Evolutionary conservation across 2,797 vertebrate genomes (phyloP), one percentile per base, ranked within the genome.

Genomic region (Protosalanx chinensis): DNA sequence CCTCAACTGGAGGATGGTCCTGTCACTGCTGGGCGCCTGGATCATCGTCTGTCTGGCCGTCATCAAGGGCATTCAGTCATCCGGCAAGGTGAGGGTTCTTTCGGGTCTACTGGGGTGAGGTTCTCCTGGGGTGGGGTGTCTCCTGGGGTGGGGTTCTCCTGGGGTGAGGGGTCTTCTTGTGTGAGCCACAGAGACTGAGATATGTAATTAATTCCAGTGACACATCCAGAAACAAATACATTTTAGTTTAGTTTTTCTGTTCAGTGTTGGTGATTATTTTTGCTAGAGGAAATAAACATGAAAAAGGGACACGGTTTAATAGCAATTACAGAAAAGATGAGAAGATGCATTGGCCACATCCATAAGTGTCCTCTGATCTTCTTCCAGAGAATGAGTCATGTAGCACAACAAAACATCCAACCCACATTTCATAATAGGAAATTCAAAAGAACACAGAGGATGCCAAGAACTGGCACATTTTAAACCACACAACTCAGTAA

Each of bases 21-120:
- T 98, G 58, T 97, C 95, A n/a, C 92, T 99, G 72, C 87, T 99
- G 13, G 90, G 84, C 58, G 97, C 97, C 71, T 99, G 97, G 97
- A 93, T 95, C 83, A 82, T 99, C 1, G 97, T 98, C 82, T 95
- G 96, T 74, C 72, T 99, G 91, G 96, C 97, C 1, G 96, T 98
- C 71, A 95, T 99, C 83, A 98, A 94, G 86, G 97, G 97, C 80
- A 98, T 99, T 88, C 97, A 99, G 90, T 98, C 97, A 57, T 95
- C 94, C 0, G 94, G 94, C 63, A 95, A 95, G 92, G 94, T 95
- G 82, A 86, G 88, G 49, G n/a, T 2, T 32, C 12, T 62, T 13
- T 6, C 6, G 33, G 33, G 23, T 27, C 23, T 27, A 27, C 23
- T 27, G 23, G 23, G 23, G 23, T 27, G 23, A 27, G 33, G 33